Conservation (phyloP, 30 jellyfish, hydroid and myxozoan species). For the Chrysaora quinquecirrha region DNA sequence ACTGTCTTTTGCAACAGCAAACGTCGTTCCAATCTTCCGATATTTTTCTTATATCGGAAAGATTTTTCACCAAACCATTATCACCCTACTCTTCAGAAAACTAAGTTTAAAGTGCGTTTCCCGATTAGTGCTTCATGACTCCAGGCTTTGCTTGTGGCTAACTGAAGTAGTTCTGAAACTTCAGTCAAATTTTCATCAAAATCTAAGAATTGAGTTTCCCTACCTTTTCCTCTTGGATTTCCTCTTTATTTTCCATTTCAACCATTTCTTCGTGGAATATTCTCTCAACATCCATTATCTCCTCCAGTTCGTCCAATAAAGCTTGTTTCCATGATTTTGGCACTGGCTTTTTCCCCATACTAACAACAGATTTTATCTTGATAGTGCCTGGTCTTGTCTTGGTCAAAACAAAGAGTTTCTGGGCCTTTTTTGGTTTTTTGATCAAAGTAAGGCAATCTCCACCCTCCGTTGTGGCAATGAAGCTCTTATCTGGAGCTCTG, state of each 20-base stretch:
- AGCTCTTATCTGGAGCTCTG: slow-evolving; percentile 33
- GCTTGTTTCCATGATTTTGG: slow-evolving; percentile 62
- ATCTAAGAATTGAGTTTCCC: no score
- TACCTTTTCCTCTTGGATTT: slow-evolving; percentile 49
- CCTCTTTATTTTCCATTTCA: neutral
- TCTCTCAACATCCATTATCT: slow-evolving; percentile 23
- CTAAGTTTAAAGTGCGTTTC: no score
- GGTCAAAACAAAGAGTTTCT: slow-evolving; percentile 39
- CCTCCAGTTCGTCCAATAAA: neutral
- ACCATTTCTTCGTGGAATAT: slow-evolving; percentile 35
- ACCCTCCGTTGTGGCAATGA: slow-evolving; percentile 23
- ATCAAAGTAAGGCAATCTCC: slow-evolving; percentile 25
- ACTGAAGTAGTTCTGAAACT: no score
- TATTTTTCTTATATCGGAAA: no score
- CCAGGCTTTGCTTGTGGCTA: no score
- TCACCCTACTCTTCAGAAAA: no score
- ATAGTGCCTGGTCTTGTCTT: slow-evolving; percentile 25
- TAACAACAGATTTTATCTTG: slow-evolving; percentile 26
- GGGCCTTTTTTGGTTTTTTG: neutral
- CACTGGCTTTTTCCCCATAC: slow-evolving; percentile 10
- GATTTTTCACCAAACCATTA: no score
- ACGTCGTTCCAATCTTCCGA: no score
- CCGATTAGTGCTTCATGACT: no score
- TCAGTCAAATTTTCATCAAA: no score
- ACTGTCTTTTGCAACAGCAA: no score